Evolutionary conservation across 2,888 invertebrate genomes (phyloP).

Genomic region (Abrostola triplasia): DNA sequence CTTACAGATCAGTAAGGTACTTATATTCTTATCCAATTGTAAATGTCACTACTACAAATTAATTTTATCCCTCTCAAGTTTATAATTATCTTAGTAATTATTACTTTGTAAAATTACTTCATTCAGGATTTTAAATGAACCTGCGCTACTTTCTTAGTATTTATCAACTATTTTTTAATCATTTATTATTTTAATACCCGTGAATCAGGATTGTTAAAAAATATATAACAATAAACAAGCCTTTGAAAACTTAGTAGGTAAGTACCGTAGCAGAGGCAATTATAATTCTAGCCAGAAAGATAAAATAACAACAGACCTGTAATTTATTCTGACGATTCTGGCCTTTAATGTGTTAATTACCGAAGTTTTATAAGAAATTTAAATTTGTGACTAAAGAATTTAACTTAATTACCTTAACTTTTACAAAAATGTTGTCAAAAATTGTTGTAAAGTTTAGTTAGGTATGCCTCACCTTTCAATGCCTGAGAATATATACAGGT

Average conservation of each 20-base stretch:
- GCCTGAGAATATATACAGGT: too few relatives aligned
- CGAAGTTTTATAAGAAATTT: conserved; percentile 6
- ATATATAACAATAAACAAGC: conserved; percentile 6
- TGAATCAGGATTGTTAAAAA: too few relatives aligned
- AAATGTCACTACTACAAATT: too few relatives aligned
- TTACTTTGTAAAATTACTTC: too few relatives aligned
- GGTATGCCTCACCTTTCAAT: background rate
- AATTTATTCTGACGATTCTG: conserved; percentile 29
- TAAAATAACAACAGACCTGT: conserved; percentile 25
- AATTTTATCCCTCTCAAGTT: too few relatives aligned
- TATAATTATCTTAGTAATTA: too few relatives aligned
- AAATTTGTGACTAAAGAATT: conserved; percentile 15
- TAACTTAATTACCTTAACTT: background rate
- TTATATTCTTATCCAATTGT: too few relatives aligned
- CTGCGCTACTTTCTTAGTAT: too few relatives aligned
- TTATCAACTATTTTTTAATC: too few relatives aligned
- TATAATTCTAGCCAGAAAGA: conserved; percentile 34
- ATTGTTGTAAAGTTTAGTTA: background rate
- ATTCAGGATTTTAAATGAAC: too few relatives aligned
- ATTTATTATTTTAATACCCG: too few relatives aligned
- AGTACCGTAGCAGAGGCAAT: conserved; percentile 32
- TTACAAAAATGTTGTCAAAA: background rate
- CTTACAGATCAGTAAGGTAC: too few relatives aligned
- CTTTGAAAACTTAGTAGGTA: conserved; percentile 13
- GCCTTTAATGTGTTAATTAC: conserved; percentile 16